These are phyloP conservation scores for Trissolcus brochymenae DNA, from an alignment of 2,888 invertebrate species.

Conservation along the genomic window DNA sequence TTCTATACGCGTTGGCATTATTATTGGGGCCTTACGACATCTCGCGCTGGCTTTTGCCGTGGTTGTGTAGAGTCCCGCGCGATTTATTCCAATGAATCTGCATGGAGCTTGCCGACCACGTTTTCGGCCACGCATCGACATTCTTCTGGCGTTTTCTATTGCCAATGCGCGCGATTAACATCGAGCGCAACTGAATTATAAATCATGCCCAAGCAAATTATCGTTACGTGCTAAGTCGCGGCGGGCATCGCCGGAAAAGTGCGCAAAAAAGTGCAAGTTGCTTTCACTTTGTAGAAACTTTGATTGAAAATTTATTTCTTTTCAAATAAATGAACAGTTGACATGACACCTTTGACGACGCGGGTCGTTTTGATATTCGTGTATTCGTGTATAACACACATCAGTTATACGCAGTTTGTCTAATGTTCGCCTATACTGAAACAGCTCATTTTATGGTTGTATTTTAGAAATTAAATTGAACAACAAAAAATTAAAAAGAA, in stretches of 20 bases:
- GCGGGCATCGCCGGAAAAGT: slow-evolving; percentile 33
- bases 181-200: slow-evolving; percentile 41
- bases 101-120: background rate
- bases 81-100: slow-evolving; percentile 25
- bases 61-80: slow-evolving; percentile 1
- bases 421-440: slow-evolving; percentile 12
- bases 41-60: background rate
- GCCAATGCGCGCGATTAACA: slow-evolving; percentile 18
- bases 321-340: slow-evolving; percentile 41
- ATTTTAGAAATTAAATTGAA: too few species aligned
- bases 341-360: slow-evolving; percentile 26
- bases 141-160: slow-evolving; percentile 30
- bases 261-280: slow-evolving; percentile 26
- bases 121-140: slow-evolving; percentile 29
- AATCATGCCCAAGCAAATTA: slow-evolving; percentile 42
- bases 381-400: slow-evolving; percentile 14
- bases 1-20: slow-evolving; percentile 25
- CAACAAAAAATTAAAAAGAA: too few species aligned
- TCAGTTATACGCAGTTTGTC: slow-evolving; percentile 5
- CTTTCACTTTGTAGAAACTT: slow-evolving; percentile 51
- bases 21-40: slow-evolving; percentile 31
- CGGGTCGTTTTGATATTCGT: slow-evolving; percentile 31
- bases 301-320: slow-evolving; percentile 46
- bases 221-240: slow-evolving; percentile 33
- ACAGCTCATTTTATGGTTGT: slow-evolving; percentile 2